phyloP scores from a whole-genome alignment of 1,140 invertebrate species.

The Nasonia longicornis region DNA sequence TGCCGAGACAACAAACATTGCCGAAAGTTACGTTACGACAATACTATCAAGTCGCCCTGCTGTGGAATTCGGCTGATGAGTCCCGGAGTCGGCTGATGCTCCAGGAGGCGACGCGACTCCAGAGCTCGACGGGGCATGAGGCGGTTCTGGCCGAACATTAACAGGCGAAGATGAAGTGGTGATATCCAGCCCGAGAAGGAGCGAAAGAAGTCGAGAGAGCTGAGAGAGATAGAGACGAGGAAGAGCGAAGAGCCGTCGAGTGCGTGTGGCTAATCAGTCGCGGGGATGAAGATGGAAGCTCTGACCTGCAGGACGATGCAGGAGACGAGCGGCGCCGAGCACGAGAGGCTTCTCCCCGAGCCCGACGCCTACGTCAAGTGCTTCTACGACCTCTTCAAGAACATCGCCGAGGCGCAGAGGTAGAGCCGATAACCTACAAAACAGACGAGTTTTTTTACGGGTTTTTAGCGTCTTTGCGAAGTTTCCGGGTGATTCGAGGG shows the following conservation, averaged over 20 bases:
- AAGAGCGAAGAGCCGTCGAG: neutral
- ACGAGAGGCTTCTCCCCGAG: constrained; percentile 71
- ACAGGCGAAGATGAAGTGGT: constrained; percentile 41
- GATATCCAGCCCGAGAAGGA: neutral
- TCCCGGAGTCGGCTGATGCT: neutral
- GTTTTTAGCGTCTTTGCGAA: neutral
- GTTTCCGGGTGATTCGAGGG: neutral
- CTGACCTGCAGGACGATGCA: neutral
- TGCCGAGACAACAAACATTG: no score
- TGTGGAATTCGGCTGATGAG: neutral
- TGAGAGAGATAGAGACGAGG: neutral
- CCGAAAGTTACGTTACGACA: no score
- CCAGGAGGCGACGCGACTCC: neutral
- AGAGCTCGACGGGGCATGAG: neutral
- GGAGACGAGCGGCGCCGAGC: neutral
- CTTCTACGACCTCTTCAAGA: constrained; percentile 73
- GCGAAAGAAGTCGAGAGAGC: neutral
- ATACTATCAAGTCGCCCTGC: no score
- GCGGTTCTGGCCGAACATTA: neutral
- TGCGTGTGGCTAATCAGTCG: neutral
- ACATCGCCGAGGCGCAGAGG: constrained; percentile 72
- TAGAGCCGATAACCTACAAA: constrained; percentile 58
- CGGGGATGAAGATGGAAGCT: neutral
- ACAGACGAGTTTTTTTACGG: neutral
- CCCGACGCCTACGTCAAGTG: constrained; percentile 71